phyloP scores from a whole-genome alignment of 1,140 invertebrate genomes.

The Delia radicum region DNA sequence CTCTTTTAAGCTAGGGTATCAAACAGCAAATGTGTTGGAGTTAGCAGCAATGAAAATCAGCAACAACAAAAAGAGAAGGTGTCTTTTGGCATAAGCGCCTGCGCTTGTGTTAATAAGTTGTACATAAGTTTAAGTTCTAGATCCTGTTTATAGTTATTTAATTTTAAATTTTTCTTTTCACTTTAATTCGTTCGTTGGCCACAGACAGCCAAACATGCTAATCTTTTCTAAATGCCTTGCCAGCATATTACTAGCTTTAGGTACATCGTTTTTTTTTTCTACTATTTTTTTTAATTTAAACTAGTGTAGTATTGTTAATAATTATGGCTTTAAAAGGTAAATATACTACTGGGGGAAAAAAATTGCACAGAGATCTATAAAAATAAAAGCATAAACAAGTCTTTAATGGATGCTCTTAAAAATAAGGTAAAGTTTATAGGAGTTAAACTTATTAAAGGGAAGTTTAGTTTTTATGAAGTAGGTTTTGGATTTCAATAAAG shows the following conservation, averaged over 20 bases:
- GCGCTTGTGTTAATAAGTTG: conserved; percentile 2
- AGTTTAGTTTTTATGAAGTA: no score
- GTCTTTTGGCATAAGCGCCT: neutral
- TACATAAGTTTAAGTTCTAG: conserved; percentile 1
- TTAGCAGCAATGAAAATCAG: neutral
- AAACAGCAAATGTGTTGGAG: neutral
- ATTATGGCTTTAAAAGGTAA: conserved; percentile 20
- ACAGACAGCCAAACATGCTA: neutral
- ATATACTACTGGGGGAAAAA: conserved; percentile 2
- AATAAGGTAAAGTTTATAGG: no score
- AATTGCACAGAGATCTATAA: neutral
- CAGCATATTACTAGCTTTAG: neutral
- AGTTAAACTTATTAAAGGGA: no score
- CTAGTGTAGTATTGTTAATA: conserved; percentile 19
- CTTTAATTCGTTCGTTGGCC: neutral
- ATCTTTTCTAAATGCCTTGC: neutral
- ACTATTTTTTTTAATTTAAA: conserved; percentile 7
- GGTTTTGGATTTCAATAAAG: no score
- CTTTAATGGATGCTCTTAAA: neutral
- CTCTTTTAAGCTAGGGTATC: neutral
- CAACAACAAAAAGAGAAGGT: neutral
- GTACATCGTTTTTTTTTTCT: neutral
- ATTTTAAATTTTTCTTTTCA: conserved; percentile 12
- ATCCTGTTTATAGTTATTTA: conserved; percentile 23
- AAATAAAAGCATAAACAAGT: neutral